Conservation (phyloP, 2,113 vertebrate species). For the Callocephalon fimbriatum region DNA sequence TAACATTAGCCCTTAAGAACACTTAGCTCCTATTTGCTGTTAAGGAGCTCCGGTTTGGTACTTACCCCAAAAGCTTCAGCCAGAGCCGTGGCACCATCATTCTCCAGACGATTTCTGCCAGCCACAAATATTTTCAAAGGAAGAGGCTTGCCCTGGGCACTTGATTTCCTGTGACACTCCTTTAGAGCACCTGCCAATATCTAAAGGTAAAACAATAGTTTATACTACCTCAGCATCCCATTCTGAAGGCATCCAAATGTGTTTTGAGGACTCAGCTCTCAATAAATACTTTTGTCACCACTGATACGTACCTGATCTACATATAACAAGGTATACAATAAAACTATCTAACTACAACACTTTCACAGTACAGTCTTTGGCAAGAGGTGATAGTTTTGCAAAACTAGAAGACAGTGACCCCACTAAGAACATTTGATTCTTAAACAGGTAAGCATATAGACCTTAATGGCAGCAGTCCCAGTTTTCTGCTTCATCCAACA, state of each 20-base stretch:
- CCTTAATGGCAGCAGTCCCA: not conserved
- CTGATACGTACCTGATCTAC: not conserved
- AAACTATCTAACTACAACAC: not conserved
- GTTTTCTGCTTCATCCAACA: not conserved
- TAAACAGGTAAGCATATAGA: not conserved
- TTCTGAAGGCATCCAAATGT: not conserved
- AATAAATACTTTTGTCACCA: not conserved
- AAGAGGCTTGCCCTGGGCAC: constrained; percentile 81
- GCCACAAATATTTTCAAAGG: constrained; percentile 93
- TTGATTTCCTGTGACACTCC: constrained; percentile 87
- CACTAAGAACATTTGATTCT: not conserved
- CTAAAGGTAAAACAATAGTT: constrained; percentile 69
- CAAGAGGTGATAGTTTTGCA: not conserved
- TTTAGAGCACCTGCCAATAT: constrained; percentile 91
- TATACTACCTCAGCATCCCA: not conserved
- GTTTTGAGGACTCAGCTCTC: not conserved
- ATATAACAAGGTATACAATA: not conserved
- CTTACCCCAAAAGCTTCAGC: constrained; percentile 94
- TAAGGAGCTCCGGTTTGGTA: not conserved
- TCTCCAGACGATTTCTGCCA: constrained; percentile 95
- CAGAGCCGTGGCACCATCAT: constrained; percentile 93
- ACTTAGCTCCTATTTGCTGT: not conserved
- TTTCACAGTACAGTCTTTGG: not conserved
- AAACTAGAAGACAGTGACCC: not conserved
- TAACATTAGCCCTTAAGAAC: not conserved